Evolutionary conservation across 2,888 invertebrate species (phyloP).

Genomic region (Hypercompe scribonia): DNA sequence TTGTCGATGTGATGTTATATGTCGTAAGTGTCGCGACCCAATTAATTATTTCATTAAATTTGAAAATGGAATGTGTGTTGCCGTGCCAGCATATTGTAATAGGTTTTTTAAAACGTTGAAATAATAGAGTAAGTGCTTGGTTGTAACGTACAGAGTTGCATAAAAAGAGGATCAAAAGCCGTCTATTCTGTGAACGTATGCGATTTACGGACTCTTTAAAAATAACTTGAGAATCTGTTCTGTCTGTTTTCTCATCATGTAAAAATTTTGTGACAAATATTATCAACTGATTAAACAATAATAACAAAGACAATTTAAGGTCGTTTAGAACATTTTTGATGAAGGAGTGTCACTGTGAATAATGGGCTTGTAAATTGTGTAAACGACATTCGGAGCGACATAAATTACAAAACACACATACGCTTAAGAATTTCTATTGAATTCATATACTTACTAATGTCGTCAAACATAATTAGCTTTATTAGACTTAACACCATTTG

Average conservation of each 20-base stretch:
- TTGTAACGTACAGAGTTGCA: too few species aligned
- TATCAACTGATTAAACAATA: neutral
- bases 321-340: neutral
- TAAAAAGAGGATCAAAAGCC: too few species aligned
- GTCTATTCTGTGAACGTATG: too few species aligned
- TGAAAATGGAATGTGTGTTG: neutral
- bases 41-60: neutral
- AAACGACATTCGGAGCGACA: neutral
- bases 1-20: too few species aligned
- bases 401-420: neutral
- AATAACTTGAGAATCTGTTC: neutral
- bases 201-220: neutral
- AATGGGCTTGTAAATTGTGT: neutral
- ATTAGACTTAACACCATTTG: neutral
- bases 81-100: neutral
- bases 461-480: neutral
- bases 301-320: neutral
- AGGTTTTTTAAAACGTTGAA: neutral
- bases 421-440: neutral
- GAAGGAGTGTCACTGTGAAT: neutral
- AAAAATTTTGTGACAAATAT: neutral
- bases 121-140: neutral
- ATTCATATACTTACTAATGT: neutral
- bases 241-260: neutral
- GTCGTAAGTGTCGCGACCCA: neutral